Evolutionary conservation across 2,113 vertebrate species (phyloP).

Genomic region (Clupea harengus): DNA sequence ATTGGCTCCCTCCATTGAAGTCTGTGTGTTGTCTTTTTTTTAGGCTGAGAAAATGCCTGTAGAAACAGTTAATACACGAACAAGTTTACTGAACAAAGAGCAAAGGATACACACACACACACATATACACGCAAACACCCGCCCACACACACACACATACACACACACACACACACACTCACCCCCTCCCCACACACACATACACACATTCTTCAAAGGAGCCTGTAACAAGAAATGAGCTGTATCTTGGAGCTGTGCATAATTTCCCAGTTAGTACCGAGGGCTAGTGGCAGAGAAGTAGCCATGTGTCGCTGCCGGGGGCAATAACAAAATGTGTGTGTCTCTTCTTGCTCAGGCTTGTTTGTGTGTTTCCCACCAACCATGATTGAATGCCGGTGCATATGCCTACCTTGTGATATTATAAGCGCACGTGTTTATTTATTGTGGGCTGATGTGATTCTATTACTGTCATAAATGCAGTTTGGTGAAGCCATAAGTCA

Average conservation of each 20-base stretch:
- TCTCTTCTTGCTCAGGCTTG: background rate
- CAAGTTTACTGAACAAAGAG: background rate
- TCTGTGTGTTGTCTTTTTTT: background rate
- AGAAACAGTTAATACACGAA: background rate
- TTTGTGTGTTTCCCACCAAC: background rate
- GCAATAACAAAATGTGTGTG: constrained; percentile 15
- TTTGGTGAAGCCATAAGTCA: constrained; percentile 36
- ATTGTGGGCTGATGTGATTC: constrained; percentile 39
- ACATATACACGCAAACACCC: background rate
- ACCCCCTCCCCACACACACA: constrained; percentile 6
- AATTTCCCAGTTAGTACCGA: background rate
- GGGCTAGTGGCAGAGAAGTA: background rate
- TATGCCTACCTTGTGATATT: constrained; percentile 41
- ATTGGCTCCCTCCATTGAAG: background rate
- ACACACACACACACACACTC: constrained; percentile 24
- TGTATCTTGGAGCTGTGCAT: background rate
- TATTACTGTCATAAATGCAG: constrained; percentile 45
- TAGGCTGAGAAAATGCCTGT: background rate
- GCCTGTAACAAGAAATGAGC: background rate
- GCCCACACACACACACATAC: background rate
- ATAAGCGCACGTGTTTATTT: constrained; percentile 51
- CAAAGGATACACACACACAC: background rate
- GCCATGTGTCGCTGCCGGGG: background rate
- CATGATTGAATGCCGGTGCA: background rate
- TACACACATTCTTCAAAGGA: background rate